These are phyloP conservation scores for Clistopyga incitator DNA, from an alignment of 2,888 invertebrate genomes.

Conservation along the genomic window DNA sequence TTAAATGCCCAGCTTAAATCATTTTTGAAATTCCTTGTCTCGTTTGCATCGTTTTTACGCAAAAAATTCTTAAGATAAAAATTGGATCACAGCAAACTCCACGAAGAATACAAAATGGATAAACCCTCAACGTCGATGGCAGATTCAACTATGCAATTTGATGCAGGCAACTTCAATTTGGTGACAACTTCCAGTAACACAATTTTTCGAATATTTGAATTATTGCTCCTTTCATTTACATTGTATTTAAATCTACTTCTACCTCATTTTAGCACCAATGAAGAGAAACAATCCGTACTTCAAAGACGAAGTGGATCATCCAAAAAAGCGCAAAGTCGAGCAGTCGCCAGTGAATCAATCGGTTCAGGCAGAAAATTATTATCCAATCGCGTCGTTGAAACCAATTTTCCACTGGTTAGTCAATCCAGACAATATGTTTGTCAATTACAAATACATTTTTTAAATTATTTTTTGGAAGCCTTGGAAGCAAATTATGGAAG, in stretches of 20 bases:
- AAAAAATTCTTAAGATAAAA: not conserved
- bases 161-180: not conserved
- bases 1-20: too few species aligned
- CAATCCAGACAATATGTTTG: not conserved
- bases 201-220: not conserved
- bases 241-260: not conserved
- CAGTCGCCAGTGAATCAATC: not conserved
- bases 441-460: too few species aligned
- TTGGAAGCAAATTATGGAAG: too few species aligned
- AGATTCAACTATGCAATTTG: not conserved
- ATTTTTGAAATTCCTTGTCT: not conserved
- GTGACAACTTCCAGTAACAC: not conserved
- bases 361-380: not conserved
- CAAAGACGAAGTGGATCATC: not conserved
- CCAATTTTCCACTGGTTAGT: not conserved
- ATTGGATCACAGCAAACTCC: too few species aligned
- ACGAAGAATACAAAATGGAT: not conserved
- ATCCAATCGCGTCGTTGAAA: constrained; percentile 6
- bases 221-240: not conserved
- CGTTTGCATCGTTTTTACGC: not conserved
- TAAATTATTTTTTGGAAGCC: not conserved
- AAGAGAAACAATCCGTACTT: not conserved
- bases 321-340: not conserved
- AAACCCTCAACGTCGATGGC: not conserved
- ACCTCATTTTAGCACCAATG: not conserved